Evolutionary conservation across 2,797 vertebrate species (phyloP).

Genomic region (Melanotaenia boesemani): DNA sequence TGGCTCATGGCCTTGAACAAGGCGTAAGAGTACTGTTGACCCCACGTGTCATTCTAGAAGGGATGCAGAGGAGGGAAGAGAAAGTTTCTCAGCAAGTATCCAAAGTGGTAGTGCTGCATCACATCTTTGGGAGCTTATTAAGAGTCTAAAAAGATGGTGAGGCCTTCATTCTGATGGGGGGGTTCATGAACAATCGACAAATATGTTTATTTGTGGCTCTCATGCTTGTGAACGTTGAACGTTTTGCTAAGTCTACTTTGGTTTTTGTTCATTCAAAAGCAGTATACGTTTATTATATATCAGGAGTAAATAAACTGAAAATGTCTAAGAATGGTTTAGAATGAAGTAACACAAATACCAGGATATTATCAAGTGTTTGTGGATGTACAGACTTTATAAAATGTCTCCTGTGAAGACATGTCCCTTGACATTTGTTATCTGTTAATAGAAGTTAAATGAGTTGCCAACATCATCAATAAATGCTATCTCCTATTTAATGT

Average conservation of each 20-base stretch:
- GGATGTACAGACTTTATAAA: background rate
- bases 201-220: background rate
- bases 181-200: background rate
- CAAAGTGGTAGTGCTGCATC: conserved; percentile 2
- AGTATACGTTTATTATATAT: background rate
- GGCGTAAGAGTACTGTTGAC: conserved; percentile 97
- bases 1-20: conserved; percentile 99
- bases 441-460: background rate
- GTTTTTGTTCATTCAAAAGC: background rate
- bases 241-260: background rate
- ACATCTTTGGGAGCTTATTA: background rate
- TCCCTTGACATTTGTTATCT: background rate
- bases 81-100: conserved; percentile 13
- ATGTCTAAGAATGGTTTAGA: background rate
- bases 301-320: background rate
- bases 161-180: background rate
- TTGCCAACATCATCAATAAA: background rate
- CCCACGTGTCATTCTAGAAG: conserved; percentile 95
- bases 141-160: conserved; percentile 1
- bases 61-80: conserved; percentile 20
- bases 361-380: background rate
- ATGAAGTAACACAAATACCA: background rate
- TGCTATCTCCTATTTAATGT: background rate
- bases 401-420: background rate
- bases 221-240: background rate